These are phyloP conservation scores for Macrosteles quadrilineatus DNA, from an alignment of 1,140 invertebrate species.

Conservation along the genomic window DNA sequence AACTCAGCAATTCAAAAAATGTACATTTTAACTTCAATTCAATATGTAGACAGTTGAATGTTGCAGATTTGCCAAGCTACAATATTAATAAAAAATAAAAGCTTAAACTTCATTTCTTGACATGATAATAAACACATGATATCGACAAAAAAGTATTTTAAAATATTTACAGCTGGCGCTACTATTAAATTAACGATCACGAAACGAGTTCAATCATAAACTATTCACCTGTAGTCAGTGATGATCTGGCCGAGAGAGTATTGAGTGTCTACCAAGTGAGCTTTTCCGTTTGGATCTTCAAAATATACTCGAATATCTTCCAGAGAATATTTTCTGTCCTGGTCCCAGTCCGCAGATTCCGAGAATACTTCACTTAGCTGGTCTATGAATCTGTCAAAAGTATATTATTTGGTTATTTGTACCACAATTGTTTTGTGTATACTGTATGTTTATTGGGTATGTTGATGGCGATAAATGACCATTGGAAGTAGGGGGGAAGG, in stretches of 20 bases:
- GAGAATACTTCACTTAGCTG: slow-evolving; percentile 75
- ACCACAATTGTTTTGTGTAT: slow-evolving; percentile 49
- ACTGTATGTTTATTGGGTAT: slow-evolving; percentile 47
- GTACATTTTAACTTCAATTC: no score
- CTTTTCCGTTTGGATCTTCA: slow-evolving; percentile 67
- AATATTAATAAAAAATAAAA: no score
- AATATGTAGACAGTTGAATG: no score
- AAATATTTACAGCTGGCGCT: no score
- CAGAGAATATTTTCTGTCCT: slow-evolving; percentile 64
- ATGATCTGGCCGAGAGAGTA: slow-evolving; percentile 66
- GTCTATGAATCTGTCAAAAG: slow-evolving; percentile 61
- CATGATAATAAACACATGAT: no score
- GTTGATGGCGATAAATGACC: slow-evolving; percentile 23
- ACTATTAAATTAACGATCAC: no score
- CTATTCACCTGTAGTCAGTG: slow-evolving; percentile 60
- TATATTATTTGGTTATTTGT: slow-evolving; percentile 48
- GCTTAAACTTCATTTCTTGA: no score
- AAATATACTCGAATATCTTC: slow-evolving; percentile 75
- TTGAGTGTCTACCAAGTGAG: slow-evolving; percentile 62
- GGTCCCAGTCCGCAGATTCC: slow-evolving; percentile 74
- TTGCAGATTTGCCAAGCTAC: no score
- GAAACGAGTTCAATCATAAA: no score
- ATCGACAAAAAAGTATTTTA: no score
- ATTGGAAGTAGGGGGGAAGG: background rate
- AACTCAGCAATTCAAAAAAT: no score